Base-by-base conservation (phyloP, 2,797 vertebrate species). In the Acanthopagrus latus region DNA sequence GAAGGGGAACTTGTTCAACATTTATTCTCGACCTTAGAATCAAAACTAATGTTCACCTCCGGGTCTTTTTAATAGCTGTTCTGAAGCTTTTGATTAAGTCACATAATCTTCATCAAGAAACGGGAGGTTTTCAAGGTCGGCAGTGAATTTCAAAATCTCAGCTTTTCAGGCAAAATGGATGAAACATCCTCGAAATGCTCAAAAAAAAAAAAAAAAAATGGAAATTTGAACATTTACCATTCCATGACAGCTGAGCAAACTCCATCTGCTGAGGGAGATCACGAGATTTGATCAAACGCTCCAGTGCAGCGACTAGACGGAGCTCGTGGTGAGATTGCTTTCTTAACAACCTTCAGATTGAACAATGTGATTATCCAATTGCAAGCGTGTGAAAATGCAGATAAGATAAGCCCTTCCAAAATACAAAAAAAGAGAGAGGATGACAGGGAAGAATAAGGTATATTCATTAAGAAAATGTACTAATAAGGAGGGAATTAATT, bases 281-380 rank as follows among this genome's bases (percentile, higher is more conserved):
- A 3, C 21, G 23, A 44, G 46, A 78, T 65, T 21, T 11, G 59
- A 77, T 64, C 21, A 56, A 60, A 59, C 38, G 51, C 54, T 64
- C 14, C 41, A 46, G 50, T 38, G 13, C 27, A 55, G 48, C 46
- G 18, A 71, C 18, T 59, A 5, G 2, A 68, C 21, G 33, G 47
- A 68, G 17, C 51, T 20, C 1, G 29, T 43, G 27, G 27, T 51
- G 12, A 18, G 29, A 51, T 25, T 27, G 20, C 44, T 58, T 57
- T 56, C 20, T 23, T 38, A 52, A 47, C 11, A 38, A 27, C 4
- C 0, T 25, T 41, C n/a, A 41, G 46, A 48, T 66, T 66, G 13
- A 55, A 72, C 14, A 18, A 7, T 56, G 21, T 56, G 21, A 54
- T 54, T 60, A 47, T 21, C 17, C 12, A n/a, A 5, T 1, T 38